Base-by-base conservation (phyloP, 2,888 invertebrate genomes). In the Pristionchus mayeri region DNA sequence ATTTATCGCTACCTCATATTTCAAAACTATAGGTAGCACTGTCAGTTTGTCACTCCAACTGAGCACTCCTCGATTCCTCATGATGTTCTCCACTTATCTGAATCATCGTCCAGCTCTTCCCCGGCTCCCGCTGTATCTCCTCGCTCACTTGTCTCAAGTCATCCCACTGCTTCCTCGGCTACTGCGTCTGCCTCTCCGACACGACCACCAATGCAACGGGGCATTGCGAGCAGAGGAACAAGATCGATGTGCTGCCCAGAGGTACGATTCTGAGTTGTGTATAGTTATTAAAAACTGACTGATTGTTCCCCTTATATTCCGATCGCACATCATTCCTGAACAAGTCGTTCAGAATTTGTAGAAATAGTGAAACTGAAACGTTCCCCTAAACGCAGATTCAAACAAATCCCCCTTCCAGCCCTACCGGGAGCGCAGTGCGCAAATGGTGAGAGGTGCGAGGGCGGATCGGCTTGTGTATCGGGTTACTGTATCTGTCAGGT, bases 171-270 rank as follows among this genome's bases (percentile, higher is more conserved):
- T 82, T 82, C 81, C 63, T 82, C 9, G 81, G 81, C 27, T 82
- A 82, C 18, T 82, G 60, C 16, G 63, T 82, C 11, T 71, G 37
- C 40, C 34, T 82, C 3, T 44, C 63, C 11, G 84, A 84, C 30
- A 67, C 80, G 3, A 85, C 85, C 0, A 89, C 91, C 37, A 89
- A 91, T 63, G 84, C 88, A 11, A 89, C 86, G 7, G 90, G 90
- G 6, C 85, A 87, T 21, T 90, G 90, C 63, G 85, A 82, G 24
- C 81, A 40, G 34, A 40, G 81, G n/a, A 48, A 40, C 44, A 60
- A 82, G 81, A 82, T 82, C 48, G 48, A 60, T 24, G 27, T 82
- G 0, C 63, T 82, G 27, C 81, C 81, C 0, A 60, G 81, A 82
- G 81, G 81, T 82, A 60, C 18, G 9, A 16, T 57, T n/a, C 44